These are phyloP conservation scores for Diadophis punctatus DNA, from an alignment of 2,113 vertebrate genomes.

Conservation along the genomic window DNA sequence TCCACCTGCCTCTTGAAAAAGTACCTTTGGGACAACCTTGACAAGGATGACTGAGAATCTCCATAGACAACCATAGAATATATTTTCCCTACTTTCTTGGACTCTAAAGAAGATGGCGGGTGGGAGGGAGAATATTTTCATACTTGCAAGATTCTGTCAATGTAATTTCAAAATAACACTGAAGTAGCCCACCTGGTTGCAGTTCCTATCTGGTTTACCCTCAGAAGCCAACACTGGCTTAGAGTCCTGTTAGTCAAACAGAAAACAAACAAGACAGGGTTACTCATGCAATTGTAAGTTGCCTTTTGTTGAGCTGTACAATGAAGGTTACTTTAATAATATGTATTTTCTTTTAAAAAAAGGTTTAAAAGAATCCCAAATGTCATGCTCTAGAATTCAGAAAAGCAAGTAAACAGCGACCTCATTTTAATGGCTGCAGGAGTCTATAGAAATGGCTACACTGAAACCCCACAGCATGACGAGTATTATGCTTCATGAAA, in stretches of 20 bases:
- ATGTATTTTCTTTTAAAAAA: not conserved
- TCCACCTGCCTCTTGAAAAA: no score
- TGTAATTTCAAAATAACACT: not conserved
- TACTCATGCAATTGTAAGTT: not conserved
- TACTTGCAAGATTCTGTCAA: not conserved
- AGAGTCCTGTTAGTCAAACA: not conserved
- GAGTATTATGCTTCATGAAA: not conserved
- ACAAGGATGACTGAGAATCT: no score
- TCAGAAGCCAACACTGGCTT: not conserved
- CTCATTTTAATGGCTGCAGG: not conserved
- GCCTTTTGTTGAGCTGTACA: not conserved
- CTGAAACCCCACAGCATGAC: not conserved
- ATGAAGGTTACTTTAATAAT: not conserved
- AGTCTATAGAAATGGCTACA: not conserved
- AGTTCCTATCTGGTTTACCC: not conserved
- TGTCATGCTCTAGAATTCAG: not conserved
- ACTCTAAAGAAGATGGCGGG: not conserved
- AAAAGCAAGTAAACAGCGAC: not conserved
- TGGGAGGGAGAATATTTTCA: not conserved
- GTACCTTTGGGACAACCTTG: no score
- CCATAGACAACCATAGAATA: not conserved
- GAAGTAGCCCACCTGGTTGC: not conserved
- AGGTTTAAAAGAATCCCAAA: not conserved
- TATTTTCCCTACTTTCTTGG: not conserved
- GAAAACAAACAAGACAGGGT: not conserved